A percentile compares a stretch with the other conserved stretches of the same genome.
phyloP scores from a whole-genome alignment of 2,113 vertebrate genomes.

The Psettodes erumei region DNA sequence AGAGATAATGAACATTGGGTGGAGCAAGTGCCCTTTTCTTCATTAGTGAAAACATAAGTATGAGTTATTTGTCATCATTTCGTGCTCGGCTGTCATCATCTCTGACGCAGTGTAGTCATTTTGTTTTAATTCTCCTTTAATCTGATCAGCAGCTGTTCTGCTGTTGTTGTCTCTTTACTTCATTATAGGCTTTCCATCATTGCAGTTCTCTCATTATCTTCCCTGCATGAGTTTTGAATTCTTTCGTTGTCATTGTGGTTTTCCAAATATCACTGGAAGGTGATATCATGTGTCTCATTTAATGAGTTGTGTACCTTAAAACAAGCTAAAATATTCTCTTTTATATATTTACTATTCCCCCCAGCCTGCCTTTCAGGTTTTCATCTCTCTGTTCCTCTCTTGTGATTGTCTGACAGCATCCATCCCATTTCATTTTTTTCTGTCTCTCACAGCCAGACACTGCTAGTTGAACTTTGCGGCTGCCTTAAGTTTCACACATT shows the following conservation, averaged over 20 bases:
- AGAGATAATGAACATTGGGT: conserved; percentile 40
- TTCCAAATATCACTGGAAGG: conserved; percentile 14
- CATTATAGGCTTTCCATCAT: conserved; percentile 52
- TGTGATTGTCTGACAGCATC: conserved; percentile 50
- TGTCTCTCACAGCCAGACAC: conserved; percentile 37
- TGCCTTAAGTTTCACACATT: conserved; percentile 46
- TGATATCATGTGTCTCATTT: conserved; percentile 7
- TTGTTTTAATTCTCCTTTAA: conserved; percentile 66
- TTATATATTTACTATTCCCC: conserved; percentile 21
- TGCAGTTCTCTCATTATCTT: conserved; percentile 25
- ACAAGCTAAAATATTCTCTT: conserved; percentile 33
- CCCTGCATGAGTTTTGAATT: conserved; percentile 18
- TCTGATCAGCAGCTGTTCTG: conserved; percentile 65
- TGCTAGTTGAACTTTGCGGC: conserved; percentile 17
- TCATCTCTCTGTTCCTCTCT: conserved; percentile 22
- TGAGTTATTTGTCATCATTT: conserved; percentile 58
- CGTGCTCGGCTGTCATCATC: conserved; percentile 37
- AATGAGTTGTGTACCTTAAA: conserved; percentile 27
- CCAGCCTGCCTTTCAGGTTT: background rate
- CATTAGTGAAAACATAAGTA: conserved; percentile 30
- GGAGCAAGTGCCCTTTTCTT: conserved; percentile 16
- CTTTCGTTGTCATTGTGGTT: conserved; percentile 31
- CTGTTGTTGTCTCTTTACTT: conserved; percentile 49
- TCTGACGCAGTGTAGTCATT: conserved; percentile 58
- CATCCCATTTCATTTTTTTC: conserved; percentile 46